Evolutionary conservation across 2,797 vertebrate genomes (phyloP), one percentile per base, ranked within the genome.

Genomic region (Antrozous pallidus): DNA sequence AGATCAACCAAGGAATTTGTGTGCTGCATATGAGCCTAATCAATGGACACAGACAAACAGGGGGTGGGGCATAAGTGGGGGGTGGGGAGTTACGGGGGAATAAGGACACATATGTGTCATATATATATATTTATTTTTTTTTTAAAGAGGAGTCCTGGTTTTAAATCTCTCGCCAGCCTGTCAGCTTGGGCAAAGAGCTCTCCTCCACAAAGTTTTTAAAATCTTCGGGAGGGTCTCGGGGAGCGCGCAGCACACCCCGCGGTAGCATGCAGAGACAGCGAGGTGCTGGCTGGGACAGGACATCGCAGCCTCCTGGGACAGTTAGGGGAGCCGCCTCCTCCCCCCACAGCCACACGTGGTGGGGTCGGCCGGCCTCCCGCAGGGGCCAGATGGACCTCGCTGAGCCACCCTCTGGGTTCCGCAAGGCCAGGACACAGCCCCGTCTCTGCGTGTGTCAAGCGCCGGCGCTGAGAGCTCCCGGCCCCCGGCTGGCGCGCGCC

Each of bases 191-290:
- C 74, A 28, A 26, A 54, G 12, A 47, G 49, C 45, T n/a, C 38
- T 22, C 26, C 7, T 56, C 51, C 12, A 0, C 7, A 28, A 63
- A 20, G 12, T 71, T 49, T 74, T 40, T 70, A 20, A 74, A 65
- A 56, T 9, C 7, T 1, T 10, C 8, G 17, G 17, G 47, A 38
- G 24, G 17, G 22, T 65, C 2, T 33, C 16, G 8, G 65, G 49
- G 13, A 4, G 0, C 36, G 5, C 9, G 0, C 38, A 4, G n/a
- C 38, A 2, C n/a, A 2, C 42, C 8, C 18, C 20, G 12, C 8
- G 2, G 20, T 20, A 38, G 24, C 9, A 3, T 22, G 20, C 24
- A 6, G 79, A 51, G 49, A 36, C 24, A 4, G 3, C 3, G 7
- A 22, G 17, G n/a, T 2, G 12, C 31, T 3, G 33, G 47, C n/a